Percentiles rank a stretch among this genome's conserved stretches.
Evolutionary conservation across 2,888 invertebrate species (phyloP).

Genomic region (Rhingia campestris): DNA sequence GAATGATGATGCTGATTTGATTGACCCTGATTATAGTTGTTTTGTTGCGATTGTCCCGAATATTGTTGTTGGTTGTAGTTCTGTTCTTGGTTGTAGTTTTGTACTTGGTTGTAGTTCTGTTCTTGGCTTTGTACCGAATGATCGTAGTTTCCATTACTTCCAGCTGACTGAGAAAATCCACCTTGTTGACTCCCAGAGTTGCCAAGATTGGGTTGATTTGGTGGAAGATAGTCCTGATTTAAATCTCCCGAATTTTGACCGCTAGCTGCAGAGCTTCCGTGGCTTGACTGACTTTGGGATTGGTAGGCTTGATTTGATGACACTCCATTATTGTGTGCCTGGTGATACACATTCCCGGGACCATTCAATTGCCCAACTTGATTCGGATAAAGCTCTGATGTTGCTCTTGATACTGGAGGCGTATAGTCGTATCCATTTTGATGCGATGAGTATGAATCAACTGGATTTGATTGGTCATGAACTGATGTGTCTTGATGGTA

Average conservation of each 20-base stretch:
- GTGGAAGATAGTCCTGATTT: slow-evolving; percentile 23
- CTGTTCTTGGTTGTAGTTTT: too few relatives aligned
- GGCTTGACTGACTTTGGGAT: slow-evolving; percentile 13
- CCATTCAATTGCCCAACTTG: not conserved
- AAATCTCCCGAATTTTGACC: not conserved
- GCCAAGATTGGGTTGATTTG: slow-evolving; percentile 4
- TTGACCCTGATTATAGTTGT: not conserved
- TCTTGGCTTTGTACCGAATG: not conserved
- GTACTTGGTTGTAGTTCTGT: too few relatives aligned
- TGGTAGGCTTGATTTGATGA: slow-evolving; percentile 11
- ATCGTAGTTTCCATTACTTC: not conserved
- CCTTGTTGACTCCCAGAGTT: not conserved
- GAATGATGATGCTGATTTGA: not conserved
- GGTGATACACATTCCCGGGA: not conserved
- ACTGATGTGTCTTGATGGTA: slow-evolving; percentile 1
- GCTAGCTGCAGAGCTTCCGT: not conserved
- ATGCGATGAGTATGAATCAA: not conserved
- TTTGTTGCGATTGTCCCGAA: not conserved
- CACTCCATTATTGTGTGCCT: not conserved
- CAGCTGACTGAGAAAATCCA: not conserved
- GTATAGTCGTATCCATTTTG: slow-evolving; percentile 27
- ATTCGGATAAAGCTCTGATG: slow-evolving; percentile 5
- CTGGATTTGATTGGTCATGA: not conserved
- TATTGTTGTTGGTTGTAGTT: not conserved
- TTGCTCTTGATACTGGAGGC: slow-evolving; percentile 6